phyloP scores from a whole-genome alignment of 2,888 invertebrate genomes.

The Scaptomyza reducta region DNA sequence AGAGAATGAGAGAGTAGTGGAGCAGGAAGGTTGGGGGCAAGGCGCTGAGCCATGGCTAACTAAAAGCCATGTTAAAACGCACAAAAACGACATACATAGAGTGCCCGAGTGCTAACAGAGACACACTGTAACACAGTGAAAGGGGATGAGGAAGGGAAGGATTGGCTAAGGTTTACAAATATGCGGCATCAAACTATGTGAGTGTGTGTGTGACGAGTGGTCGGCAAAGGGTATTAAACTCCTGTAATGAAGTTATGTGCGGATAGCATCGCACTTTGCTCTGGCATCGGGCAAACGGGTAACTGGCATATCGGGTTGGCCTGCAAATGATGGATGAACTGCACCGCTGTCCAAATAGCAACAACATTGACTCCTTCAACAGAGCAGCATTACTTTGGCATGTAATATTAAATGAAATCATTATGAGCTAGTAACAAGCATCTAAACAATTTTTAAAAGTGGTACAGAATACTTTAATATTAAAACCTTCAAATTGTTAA shows the following conservation, averaged over 20 bases:
- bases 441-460: constrained; percentile 1
- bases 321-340: constrained; percentile 36
- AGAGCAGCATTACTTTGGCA: constrained; percentile 41
- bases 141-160: not conserved
- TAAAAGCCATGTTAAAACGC: constrained; percentile 71
- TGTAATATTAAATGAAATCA: constrained; percentile 65
- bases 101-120: constrained; percentile 22
- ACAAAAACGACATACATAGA: constrained; percentile 57
- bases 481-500: too few species aligned
- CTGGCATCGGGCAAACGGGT: constrained; percentile 10
- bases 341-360: constrained; percentile 9
- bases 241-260: constrained; percentile 81
- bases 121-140: constrained; percentile 19
- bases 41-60: constrained; percentile 58
- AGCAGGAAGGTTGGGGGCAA: not conserved
- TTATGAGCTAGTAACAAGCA: not conserved
- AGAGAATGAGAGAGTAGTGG: too few species aligned
- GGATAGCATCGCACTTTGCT: constrained; percentile 73
- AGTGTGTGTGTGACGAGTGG: not conserved
- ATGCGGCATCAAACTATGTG: constrained; percentile 36
- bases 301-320: constrained; percentile 15
- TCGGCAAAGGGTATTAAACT: constrained; percentile 54
- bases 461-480: too few species aligned
- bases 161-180: not conserved
- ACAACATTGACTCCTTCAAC: constrained; percentile 1